Evolutionary conservation across 2,888 invertebrate genomes (phyloP).

Genomic region (Stenichneumon culpator): DNA sequence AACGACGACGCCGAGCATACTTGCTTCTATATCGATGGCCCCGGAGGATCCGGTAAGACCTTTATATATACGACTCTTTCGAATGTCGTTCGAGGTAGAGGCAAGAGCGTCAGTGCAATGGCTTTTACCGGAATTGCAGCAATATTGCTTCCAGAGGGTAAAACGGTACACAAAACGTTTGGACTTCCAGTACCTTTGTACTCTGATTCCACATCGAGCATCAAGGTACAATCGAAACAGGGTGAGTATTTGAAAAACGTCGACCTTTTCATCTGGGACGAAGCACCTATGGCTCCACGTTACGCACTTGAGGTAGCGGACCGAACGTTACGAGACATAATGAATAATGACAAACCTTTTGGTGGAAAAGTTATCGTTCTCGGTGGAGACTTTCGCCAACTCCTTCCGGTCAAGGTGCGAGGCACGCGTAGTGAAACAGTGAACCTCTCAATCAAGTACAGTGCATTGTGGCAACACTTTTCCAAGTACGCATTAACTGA

Average conservation of each 20-base stretch:
- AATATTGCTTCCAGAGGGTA: too few relatives aligned
- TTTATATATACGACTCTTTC: conserved; percentile 66
- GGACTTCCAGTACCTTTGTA: conserved; percentile 68
- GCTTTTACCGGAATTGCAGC: conserved; percentile 22
- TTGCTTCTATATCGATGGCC: conserved; percentile 1
- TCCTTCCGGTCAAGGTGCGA: too few relatives aligned
- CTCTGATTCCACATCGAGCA: conserved; percentile 63
- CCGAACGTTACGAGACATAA: conserved; percentile 68
- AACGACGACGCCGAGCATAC: background rate
- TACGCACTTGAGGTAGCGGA: conserved; percentile 70
- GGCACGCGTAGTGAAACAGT: too few relatives aligned
- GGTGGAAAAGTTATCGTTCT: conserved; percentile 51
- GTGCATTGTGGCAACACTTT: too few relatives aligned
- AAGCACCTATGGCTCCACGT: conserved; percentile 69
- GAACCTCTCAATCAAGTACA: too few relatives aligned
- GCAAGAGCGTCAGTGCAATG: conserved; percentile 26
- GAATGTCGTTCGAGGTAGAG: background rate
- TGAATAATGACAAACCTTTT: conserved; percentile 69
- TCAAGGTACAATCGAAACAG: conserved; percentile 67
- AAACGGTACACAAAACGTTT: background rate
- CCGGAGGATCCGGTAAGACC: conserved; percentile 2
- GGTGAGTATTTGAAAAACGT: conserved; percentile 60
- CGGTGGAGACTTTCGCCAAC: background rate
- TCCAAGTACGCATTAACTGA: too few relatives aligned
- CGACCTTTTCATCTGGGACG: conserved; percentile 71